These are phyloP conservation scores for Tromatobia lineatoria DNA, from an alignment of 2,888 invertebrate species.

Conservation along the genomic window DNA sequence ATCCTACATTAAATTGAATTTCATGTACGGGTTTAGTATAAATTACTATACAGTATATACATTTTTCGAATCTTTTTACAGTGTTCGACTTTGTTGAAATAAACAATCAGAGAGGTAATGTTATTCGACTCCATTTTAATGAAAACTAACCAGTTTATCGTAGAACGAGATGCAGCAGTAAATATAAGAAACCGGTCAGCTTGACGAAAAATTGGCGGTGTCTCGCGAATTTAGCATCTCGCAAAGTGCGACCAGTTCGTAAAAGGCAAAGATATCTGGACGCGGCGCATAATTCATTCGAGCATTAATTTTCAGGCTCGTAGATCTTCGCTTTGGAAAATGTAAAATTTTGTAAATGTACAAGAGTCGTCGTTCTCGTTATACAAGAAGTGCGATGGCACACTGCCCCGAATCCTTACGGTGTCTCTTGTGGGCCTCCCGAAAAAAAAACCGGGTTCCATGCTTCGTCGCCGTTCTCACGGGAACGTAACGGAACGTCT, in stretches of 20 bases:
- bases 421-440: slow-evolving; percentile 52
- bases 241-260: not conserved
- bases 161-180: not conserved
- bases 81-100: not conserved
- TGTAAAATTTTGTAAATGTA: not conserved
- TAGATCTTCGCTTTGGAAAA: not conserved
- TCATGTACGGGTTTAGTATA: too few relatives aligned
- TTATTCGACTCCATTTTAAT: not conserved
- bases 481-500: slow-evolving; percentile 69
- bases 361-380: slow-evolving; percentile 34
- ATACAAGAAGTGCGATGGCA: slow-evolving; percentile 66
- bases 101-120: not conserved
- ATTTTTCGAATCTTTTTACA: not conserved
- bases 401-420: slow-evolving; percentile 72
- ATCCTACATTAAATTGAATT: too few relatives aligned
- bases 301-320: slow-evolving; percentile 7
- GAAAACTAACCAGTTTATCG: not conserved
- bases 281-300: not conserved
- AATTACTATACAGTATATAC: too few relatives aligned
- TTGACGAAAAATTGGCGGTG: not conserved
- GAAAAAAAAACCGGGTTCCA: slow-evolving; percentile 65
- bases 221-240: not conserved
- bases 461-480: slow-evolving; percentile 65
- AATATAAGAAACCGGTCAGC: not conserved
- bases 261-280: not conserved